Percentiles rank a stretch among this genome's conserved stretches.
Evolutionary conservation across 2,888 invertebrate species (phyloP).

Genomic region (Pristionchus japonicus): DNA sequence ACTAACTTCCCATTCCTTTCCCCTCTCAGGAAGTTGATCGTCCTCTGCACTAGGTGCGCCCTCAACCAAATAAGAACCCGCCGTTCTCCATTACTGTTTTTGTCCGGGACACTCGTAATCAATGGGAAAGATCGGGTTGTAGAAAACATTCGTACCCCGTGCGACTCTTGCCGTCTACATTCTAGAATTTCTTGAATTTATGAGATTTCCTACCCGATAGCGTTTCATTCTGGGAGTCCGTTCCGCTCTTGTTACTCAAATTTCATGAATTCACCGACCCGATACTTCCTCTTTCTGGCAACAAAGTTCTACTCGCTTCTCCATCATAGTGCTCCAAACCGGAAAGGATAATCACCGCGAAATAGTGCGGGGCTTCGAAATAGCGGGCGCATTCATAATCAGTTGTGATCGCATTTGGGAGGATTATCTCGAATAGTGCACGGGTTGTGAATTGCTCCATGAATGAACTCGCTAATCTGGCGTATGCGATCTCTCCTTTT

Average conservation of each 20-base stretch:
- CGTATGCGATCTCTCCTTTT: not conserved
- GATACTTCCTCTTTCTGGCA: not conserved
- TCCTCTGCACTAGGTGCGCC: no score
- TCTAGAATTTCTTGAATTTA: not conserved
- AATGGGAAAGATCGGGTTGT: not conserved
- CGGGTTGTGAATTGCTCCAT: not conserved
- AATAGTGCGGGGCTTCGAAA: not conserved
- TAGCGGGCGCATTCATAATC: not conserved
- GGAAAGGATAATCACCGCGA: not conserved
- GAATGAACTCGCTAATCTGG: not conserved
- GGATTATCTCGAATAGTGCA: not conserved
- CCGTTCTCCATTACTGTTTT: slow-evolving; percentile 7
- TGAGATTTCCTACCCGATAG: no score
- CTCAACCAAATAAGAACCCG: not conserved
- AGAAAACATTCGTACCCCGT: not conserved
- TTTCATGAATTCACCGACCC: not conserved
- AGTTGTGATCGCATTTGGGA: not conserved
- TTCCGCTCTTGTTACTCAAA: no score
- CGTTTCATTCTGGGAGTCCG: no score
- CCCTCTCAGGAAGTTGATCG: not conserved
- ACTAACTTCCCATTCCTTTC: not conserved
- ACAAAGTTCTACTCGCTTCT: no score
- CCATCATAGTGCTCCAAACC: not conserved
- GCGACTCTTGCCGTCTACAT: not conserved
- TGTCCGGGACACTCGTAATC: not conserved